Base-by-base conservation (phyloP, 1,140 invertebrate genomes). In the Bombus confusus region DNA sequence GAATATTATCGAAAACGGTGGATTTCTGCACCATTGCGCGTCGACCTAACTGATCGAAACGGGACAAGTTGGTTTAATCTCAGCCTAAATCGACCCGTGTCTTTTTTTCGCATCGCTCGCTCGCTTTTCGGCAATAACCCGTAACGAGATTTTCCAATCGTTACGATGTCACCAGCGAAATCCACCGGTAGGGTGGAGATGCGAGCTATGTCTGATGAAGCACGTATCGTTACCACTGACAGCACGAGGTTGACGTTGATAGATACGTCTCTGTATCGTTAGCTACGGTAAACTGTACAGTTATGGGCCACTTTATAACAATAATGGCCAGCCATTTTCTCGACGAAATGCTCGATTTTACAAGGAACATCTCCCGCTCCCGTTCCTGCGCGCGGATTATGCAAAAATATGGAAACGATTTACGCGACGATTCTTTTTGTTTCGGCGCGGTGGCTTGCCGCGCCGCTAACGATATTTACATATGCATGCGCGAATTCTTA, bases 141-240 rank as follows among this genome's bases (percentile, higher is more conserved):
- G 59, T 62, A 62, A 43, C n/a, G n/a, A 71, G 82, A 73, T 80
- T 72, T 64, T 43, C 18, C 68, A 68, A 72, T 80, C 77, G 39
- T 76, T 64, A 72, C 57, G n/a, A 34, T 68, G 66, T 84, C 83
- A 81, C 86, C 69, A 59, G 72, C 73, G 62, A 43, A 80, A 52
- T 66, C 39, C 75, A 43, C 69, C 69, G 34, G 37, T n/a, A 69
- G 41, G 47, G 12, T n/a, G 64, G 28, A 72, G 52, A 69, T 80
- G 85, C 71, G 47, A 43, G 43, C 77, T 84, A 64, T 62, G 88
- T 66, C 64, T 66, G 64, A 66, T 18, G 74, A 90, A 90, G 82
- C 83, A 85, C 86, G 82, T 87, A 86, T 84, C 89, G 89, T 90
- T 90, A 90, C 89, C 71, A 90, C 88, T 90, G 89, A 84, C 86